Conservation (phyloP, 92 coral and sea anemone species). For the Metridium senile region DNA sequence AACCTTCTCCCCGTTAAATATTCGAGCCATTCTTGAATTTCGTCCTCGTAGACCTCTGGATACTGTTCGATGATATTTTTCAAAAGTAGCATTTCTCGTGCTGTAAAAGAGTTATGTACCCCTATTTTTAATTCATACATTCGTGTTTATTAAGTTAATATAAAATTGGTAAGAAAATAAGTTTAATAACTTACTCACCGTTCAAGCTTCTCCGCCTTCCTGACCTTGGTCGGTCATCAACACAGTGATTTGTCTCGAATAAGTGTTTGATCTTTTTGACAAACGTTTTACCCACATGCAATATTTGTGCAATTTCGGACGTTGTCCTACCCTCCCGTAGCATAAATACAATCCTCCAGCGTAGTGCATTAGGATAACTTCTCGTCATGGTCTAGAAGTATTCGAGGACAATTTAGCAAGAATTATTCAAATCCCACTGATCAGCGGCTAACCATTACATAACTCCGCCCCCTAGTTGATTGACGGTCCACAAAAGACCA, state of each 20-base stretch:
- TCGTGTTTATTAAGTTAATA: not conserved
- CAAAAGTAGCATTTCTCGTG: not conserved
- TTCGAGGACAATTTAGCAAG: too few species aligned
- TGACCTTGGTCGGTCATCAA: not conserved
- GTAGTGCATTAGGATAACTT: not conserved
- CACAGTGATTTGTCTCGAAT: not conserved
- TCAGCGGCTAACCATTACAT: too few species aligned
- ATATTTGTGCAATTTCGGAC: not conserved
- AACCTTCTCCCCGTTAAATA: conserved; percentile 8
- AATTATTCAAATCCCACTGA: too few species aligned
- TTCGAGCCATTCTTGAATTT: not conserved
- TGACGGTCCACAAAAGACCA: too few species aligned
- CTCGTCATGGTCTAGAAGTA: too few species aligned
- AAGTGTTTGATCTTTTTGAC: not conserved
- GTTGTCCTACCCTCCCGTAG: not conserved
- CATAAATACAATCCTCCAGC: not conserved
- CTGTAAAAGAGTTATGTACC: not conserved
- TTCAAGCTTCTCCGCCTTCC: not conserved
- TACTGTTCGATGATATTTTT: not conserved
- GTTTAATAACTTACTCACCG: too few species aligned
- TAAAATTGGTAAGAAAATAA: too few species aligned
- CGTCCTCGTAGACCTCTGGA: not conserved
- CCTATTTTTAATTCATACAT: too few species aligned
- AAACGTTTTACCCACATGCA: not conserved
- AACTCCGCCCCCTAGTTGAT: too few species aligned